Evolutionary conservation across 2,888 invertebrate genomes (phyloP).

Genomic region (Dynastes grantii): DNA sequence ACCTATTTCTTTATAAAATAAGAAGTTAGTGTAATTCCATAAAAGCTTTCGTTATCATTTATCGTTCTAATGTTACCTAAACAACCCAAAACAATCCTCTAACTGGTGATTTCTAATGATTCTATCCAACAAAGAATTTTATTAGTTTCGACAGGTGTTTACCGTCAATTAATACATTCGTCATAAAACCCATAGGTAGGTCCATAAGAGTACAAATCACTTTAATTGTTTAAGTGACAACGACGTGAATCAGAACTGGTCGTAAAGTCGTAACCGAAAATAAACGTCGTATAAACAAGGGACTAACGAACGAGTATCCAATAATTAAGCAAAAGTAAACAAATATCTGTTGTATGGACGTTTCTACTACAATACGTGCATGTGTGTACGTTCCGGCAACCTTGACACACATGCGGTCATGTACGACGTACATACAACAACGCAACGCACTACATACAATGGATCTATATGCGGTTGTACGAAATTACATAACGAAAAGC

Average conservation of each 20-base stretch:
- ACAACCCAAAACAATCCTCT: neutral
- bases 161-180: constrained; percentile 5
- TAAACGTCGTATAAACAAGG: constrained; percentile 24
- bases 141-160: constrained; percentile 7
- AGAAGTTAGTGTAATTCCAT: too few relatives aligned
- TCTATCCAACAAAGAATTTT: neutral
- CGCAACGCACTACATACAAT: neutral
- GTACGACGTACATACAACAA: constrained; percentile 5
- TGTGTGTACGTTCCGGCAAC: constrained; percentile 23
- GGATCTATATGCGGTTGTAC: constrained; percentile 6
- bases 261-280: constrained; percentile 23
- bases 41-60: too few relatives aligned
- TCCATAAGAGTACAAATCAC: neutral
- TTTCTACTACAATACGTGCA: neutral
- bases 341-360: constrained; percentile 35
- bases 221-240: constrained; percentile 18
- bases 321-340: constrained; percentile 45
- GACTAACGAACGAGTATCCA: constrained; percentile 31
- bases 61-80: too few relatives aligned
- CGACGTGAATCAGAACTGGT: constrained; percentile 26
- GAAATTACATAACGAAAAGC: constrained; percentile 31
- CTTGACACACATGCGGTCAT: constrained; percentile 39
- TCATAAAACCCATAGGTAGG: neutral
- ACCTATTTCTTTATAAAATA: too few relatives aligned
- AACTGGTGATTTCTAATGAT: neutral